Percentiles rank a stretch among this genome's conserved stretches.
phyloP scores from a whole-genome alignment of 2,113 vertebrate species.

The Fregetta grallaria region DNA sequence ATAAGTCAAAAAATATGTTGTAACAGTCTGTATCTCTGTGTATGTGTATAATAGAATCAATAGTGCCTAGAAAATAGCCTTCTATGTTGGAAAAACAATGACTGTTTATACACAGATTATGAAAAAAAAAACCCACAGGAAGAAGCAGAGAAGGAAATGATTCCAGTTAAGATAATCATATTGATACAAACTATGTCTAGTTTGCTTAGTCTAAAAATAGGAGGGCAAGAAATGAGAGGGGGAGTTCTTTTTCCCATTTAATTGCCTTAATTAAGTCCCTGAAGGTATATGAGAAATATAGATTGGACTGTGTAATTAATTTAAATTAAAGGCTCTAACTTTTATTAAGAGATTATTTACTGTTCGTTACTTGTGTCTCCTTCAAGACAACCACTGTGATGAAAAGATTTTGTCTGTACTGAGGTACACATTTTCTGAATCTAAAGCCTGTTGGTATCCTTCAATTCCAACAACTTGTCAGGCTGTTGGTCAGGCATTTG shows the following conservation, averaged over 20 bases:
- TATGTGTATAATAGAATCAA: neutral
- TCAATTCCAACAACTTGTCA: neutral
- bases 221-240: neutral
- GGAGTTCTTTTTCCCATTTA: neutral
- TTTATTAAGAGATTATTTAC: neutral
- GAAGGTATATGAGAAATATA: neutral
- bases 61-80: neutral
- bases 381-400: neutral
- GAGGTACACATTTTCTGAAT: neutral
- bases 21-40: neutral
- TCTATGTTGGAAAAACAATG: neutral
- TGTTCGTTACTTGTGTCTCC: neutral
- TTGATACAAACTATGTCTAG: neutral
- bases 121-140: slow-evolving; percentile 2
- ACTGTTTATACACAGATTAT: neutral
- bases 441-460: neutral
- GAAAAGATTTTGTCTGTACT: neutral
- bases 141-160: neutral
- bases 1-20: neutral
- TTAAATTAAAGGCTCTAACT: neutral
- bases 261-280: neutral
- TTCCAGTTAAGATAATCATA: neutral
- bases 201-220: neutral
- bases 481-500: neutral
- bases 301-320: neutral